Percentiles rank a stretch among this genome's conserved stretches.
These are phyloP conservation scores for Glyptemys insculpta DNA, from an alignment of 2,797 vertebrate species.

Conservation along the genomic window DNA sequence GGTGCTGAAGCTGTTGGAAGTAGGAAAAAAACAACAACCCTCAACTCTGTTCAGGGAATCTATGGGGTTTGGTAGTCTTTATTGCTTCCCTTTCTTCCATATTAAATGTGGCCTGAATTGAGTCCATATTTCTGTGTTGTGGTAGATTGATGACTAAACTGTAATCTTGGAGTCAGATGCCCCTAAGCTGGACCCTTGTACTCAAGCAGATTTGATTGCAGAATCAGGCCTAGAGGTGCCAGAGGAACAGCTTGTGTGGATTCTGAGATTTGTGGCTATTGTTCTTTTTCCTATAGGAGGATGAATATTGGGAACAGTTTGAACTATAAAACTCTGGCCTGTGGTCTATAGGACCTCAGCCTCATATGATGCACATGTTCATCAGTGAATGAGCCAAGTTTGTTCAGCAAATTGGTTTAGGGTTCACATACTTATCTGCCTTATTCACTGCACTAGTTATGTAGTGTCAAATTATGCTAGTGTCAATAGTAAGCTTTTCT, in stretches of 20 bases:
- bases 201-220: not conserved
- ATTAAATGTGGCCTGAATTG: not conserved
- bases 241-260: not conserved
- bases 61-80: not conserved
- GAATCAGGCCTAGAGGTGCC: not conserved
- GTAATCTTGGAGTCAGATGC: not conserved
- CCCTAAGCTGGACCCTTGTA: not conserved
- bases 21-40: not conserved
- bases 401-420: not conserved
- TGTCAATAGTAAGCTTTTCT: not conserved
- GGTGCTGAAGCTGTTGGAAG: not conserved
- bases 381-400: not conserved
- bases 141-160: not conserved
- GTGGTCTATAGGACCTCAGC: not conserved
- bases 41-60: not conserved
- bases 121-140: not conserved
- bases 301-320: not conserved
- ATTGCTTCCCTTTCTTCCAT: not conserved
- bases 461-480: not conserved
- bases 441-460: not conserved
- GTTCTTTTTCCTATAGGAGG: fast-evolving
- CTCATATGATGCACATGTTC: fast-evolving
- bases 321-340: not conserved
- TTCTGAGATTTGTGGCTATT: not conserved
- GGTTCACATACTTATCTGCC: not conserved